Percentiles rank a stretch among this genome's conserved stretches.
These are phyloP conservation scores for Trinectes maculatus DNA, from an alignment of 2,113 vertebrate species.

Conservation along the genomic window DNA sequence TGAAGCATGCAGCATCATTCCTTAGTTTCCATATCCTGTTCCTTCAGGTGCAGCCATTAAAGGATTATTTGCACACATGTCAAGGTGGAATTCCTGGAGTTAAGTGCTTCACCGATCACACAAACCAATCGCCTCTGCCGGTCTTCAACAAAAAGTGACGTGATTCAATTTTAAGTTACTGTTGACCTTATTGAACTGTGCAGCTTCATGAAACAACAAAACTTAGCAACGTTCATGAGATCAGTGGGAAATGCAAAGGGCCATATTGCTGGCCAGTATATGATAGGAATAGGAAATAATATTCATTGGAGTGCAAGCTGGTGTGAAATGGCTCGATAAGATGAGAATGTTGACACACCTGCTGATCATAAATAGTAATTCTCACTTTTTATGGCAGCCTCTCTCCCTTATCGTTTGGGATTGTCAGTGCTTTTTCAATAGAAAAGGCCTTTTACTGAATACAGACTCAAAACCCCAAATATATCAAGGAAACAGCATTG, in stretches of 20 bases:
- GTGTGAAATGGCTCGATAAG: slow-evolving; percentile 79
- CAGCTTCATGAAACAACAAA: slow-evolving; percentile 31
- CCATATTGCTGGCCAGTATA: slow-evolving; percentile 59
- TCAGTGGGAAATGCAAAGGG: slow-evolving; percentile 14
- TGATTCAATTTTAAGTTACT: slow-evolving; percentile 31
- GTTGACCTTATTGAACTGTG: slow-evolving; percentile 31
- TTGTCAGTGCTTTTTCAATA: slow-evolving; percentile 45
- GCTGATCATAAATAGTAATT: slow-evolving; percentile 74
- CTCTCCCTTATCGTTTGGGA: slow-evolving; percentile 61
- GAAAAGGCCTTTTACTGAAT: slow-evolving; percentile 46
- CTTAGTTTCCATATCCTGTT: slow-evolving; percentile 34
- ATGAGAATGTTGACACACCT: slow-evolving; percentile 76
- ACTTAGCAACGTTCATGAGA: slow-evolving; percentile 46
- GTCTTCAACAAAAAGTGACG: background rate
- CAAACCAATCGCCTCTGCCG: background rate
- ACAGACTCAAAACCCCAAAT: slow-evolving; percentile 14
- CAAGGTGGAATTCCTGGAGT: slow-evolving; percentile 1
- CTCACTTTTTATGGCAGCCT: slow-evolving; percentile 63
- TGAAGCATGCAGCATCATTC: slow-evolving; percentile 18
- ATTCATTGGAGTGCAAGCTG: slow-evolving; percentile 77
- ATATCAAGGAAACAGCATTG: slow-evolving; percentile 6
- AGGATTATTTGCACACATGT: slow-evolving; percentile 26
- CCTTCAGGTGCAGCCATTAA: slow-evolving; percentile 26
- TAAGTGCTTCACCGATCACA: background rate
- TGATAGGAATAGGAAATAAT: slow-evolving; percentile 74